Evolutionary conservation across 2,888 invertebrate species (phyloP).

Genomic region (Drosophila siamana): DNA sequence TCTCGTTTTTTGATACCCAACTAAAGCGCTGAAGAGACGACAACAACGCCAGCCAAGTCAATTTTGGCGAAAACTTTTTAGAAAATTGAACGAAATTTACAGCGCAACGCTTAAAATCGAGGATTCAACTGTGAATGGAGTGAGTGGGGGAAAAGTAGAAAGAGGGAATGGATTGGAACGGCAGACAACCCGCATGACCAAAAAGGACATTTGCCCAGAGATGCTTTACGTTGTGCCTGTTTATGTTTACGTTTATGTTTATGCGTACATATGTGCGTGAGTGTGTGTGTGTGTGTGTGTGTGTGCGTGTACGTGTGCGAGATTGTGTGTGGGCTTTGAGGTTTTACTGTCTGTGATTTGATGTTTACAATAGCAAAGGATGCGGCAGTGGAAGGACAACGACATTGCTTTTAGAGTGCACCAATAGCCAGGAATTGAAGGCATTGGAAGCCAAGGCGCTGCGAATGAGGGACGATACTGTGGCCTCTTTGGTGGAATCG

Average conservation of each 20-base stretch:
- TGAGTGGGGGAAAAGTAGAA: not conserved
- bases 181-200: conserved; percentile 61
- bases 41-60: conserved; percentile 41
- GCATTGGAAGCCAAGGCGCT: conserved; percentile 13
- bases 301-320: conserved; percentile 23
- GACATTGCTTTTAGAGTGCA: conserved; percentile 40
- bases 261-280: conserved; percentile 40
- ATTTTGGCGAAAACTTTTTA: conserved; percentile 68
- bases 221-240: conserved; percentile 60
- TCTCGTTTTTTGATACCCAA: conserved; percentile 19
- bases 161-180: conserved; percentile 19
- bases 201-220: conserved; percentile 68
- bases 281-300: conserved; percentile 7
- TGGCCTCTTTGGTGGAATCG: not conserved
- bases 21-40: not conserved
- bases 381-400: conserved; percentile 61
- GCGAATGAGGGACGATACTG: conserved; percentile 18
- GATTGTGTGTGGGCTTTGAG: conserved; percentile 30
- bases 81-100: conserved; percentile 76
- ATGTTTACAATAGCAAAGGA: conserved; percentile 78
- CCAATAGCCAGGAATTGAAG: conserved; percentile 9
- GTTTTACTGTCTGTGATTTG: conserved; percentile 79
- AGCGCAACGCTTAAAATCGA: conserved; percentile 53
- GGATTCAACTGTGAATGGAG: conserved; percentile 27
- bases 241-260: conserved; percentile 77